Conservation (phyloP, 2,113 vertebrate genomes). For the Holacanthus passer region DNA sequence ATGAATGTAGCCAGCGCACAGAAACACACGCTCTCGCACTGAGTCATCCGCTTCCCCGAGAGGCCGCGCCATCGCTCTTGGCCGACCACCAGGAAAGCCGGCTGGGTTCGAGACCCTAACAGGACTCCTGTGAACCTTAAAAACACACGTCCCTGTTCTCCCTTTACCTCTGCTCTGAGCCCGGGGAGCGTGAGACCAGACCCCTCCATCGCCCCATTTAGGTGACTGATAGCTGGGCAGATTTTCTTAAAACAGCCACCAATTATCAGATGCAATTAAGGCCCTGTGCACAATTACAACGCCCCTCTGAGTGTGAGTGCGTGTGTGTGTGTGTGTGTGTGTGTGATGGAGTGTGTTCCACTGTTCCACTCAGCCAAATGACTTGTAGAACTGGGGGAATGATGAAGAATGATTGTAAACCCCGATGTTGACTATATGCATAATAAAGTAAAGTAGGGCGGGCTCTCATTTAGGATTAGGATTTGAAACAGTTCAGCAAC, state of each 20-base stretch:
- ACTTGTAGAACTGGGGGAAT: conserved; percentile 50
- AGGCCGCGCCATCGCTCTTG: conserved; percentile 52
- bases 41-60: conserved; percentile 66
- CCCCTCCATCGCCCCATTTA: conserved; percentile 62
- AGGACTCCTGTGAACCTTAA: conserved; percentile 67
- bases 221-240: conserved; percentile 80
- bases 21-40: conserved; percentile 41
- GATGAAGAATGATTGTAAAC: conserved; percentile 61
- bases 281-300: conserved; percentile 68
- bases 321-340: too few relatives aligned
- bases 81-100: conserved; percentile 74
- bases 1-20: conserved; percentile 52
- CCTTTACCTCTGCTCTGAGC: conserved; percentile 31
- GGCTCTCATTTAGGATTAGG: conserved; percentile 51
- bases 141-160: conserved; percentile 54
- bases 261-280: conserved; percentile 83
- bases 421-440: conserved; percentile 54
- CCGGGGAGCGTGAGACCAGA: conserved; percentile 58
- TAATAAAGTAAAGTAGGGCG: conserved; percentile 27
- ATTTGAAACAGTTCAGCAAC: conserved; percentile 45
- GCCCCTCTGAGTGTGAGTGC: conserved; percentile 41
- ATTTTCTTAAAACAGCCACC: conserved; percentile 78
- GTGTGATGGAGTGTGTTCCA: conserved; percentile 57
- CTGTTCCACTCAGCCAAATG: conserved; percentile 42
- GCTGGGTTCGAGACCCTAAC: conserved; percentile 54